phyloP scores from a whole-genome alignment of 1,140 invertebrate genomes.

The Arion vulgaris region DNA sequence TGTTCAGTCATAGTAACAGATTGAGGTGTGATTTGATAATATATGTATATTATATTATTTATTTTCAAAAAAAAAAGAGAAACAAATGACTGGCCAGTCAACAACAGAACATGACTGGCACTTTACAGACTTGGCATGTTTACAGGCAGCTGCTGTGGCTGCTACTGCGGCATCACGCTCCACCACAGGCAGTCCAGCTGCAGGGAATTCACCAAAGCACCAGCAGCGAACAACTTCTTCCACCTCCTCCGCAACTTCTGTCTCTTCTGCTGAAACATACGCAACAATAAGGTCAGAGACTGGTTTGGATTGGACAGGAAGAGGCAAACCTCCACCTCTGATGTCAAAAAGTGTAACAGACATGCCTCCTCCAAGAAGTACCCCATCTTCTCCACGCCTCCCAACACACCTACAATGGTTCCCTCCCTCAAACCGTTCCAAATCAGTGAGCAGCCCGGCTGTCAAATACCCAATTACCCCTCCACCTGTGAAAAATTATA shows the following conservation, averaged over 20 bases:
- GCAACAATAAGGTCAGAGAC: neutral
- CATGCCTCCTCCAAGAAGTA: constrained; percentile 62
- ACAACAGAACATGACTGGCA: constrained; percentile 74
- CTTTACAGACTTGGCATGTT: constrained; percentile 79
- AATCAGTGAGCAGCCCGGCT: constrained; percentile 63
- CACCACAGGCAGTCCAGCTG: constrained; percentile 53
- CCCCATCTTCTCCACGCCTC: constrained; percentile 64
- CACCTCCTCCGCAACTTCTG: constrained; percentile 61
- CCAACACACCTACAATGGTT: constrained; percentile 42
- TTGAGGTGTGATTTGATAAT: too few relatives aligned
- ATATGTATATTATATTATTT: neutral
- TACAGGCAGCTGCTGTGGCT: constrained; percentile 26
- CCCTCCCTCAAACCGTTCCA: constrained; percentile 35
- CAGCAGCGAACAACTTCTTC: constrained; percentile 66
- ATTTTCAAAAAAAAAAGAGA: constrained; percentile 73
- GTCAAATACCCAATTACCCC: constrained; percentile 85
- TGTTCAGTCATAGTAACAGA: too few relatives aligned
- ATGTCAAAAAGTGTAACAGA: constrained; percentile 38
- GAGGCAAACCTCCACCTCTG: constrained; percentile 40
- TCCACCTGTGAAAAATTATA: constrained; percentile 81
- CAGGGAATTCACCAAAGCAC: constrained; percentile 61
- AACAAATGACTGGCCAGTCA: constrained; percentile 76
- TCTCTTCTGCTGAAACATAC: constrained; percentile 18
- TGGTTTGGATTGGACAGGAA: neutral
- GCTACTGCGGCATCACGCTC: constrained; percentile 49